These are phyloP conservation scores for Amphiprion clarkii DNA, from an alignment of 2,797 vertebrate genomes.

Conservation along the genomic window DNA sequence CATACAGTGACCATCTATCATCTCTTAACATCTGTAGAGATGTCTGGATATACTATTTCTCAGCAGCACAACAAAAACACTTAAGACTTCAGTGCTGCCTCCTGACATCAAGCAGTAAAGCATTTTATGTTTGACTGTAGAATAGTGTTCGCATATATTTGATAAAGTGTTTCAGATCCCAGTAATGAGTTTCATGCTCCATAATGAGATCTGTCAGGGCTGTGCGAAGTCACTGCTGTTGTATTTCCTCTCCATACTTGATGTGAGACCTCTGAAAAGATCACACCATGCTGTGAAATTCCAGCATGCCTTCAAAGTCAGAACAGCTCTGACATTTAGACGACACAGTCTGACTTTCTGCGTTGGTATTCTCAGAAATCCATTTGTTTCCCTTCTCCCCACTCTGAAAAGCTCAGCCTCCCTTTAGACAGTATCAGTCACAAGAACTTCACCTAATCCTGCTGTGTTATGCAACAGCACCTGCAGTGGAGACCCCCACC, in stretches of 20 bases:
- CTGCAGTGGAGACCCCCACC: constrained; percentile 60
- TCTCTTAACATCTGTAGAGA: not conserved
- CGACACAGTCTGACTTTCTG: not conserved
- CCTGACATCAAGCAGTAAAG: not conserved
- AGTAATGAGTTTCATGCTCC: not conserved
- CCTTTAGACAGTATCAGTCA: constrained; percentile 21
- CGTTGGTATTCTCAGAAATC: not conserved
- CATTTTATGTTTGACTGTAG: not conserved
- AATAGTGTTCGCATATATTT: not conserved
- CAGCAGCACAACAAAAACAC: constrained; percentile 1
- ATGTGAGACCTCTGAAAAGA: constrained; percentile 10
- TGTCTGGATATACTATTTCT: not conserved
- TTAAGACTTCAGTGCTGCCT: not conserved
- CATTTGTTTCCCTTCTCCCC: not conserved
- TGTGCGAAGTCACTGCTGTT: not conserved
- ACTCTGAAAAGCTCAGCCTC: not conserved
- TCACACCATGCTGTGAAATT: constrained; percentile 19
- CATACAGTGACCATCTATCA: not conserved
- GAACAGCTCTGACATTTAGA: constrained; percentile 12
- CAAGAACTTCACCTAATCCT: not conserved
- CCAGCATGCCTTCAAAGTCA: constrained; percentile 24
- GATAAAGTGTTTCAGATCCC: not conserved
- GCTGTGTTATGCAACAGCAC: constrained; percentile 33
- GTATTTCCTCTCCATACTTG: not conserved
- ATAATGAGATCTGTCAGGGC: not conserved